Evolutionary conservation across 1,140 invertebrate species (phyloP), one percentile per base, ranked within the genome.

Genomic region (Brachionus angularis): DNA sequence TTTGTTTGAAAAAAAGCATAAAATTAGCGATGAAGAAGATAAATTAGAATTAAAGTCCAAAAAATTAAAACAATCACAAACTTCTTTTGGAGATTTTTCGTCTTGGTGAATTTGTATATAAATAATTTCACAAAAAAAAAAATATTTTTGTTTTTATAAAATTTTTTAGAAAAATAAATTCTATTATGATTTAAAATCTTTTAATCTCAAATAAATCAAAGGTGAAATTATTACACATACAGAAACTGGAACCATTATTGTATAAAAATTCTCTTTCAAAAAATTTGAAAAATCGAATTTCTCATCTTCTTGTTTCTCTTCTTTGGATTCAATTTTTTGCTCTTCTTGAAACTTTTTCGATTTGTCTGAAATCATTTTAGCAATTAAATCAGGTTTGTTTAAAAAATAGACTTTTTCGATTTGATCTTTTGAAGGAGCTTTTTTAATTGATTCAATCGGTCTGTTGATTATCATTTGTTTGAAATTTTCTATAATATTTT

Each of bases 1-100:
- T 31, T 47, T 67, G 23, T 67, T 67, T 39, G 62, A 67, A 47
- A 50, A 46, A 67, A 67, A 67, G 18, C 47, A 46, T 16, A 67
- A 67, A 67, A 29, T 46, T 3, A 29, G 27, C 14, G 12, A 39
- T 36, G 62, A 42, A 42, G 16, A 67, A 47, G 47, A 50, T 34
- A 23, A 67, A 33, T 14, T 23, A 16, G 62, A 67, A 34, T 10
- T 50, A 34, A 46, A 29, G n/a, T 67, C 62, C 2, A 67, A 67
- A 29, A 67, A 67, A 46, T 2, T 67, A 14, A 67, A 67, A 47
- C 27, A 47, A 29, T 10, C 42, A 3, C 62, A 46, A 33, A 27
- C 39, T 18, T 21, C 42, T 25, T 67, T 67, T 5, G 62, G 62
- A 31, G 47, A 67, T 67, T 67, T 67, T 23, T 67, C 62, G 3